Percentiles rank a stretch among this genome's conserved stretches.
phyloP scores from a whole-genome alignment of 2,797 vertebrate genomes.

The Crocodylus rhombifer region DNA sequence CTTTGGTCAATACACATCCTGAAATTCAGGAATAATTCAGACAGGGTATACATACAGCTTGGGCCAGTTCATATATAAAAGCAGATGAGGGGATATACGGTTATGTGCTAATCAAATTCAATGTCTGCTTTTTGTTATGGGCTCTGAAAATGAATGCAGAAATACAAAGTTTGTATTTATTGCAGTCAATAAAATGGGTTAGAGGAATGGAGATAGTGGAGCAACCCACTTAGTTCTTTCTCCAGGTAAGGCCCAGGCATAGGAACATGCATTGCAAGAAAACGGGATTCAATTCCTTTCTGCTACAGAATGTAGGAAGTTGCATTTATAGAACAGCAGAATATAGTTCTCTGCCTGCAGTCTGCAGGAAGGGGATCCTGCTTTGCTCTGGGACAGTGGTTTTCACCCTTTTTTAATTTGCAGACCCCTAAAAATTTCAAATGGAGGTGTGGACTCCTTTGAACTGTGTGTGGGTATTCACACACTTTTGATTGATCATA shows the following conservation, averaged over 20 bases:
- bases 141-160: background rate
- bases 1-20: background rate
- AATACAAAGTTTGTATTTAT: constrained; percentile 8
- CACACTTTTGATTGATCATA: too few relatives aligned
- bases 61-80: background rate
- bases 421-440: too few relatives aligned
- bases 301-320: background rate
- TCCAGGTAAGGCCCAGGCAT: background rate
- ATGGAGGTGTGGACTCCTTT: too few relatives aligned
- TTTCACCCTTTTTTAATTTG: too few relatives aligned
- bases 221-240: background rate
- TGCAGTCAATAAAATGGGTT: constrained; percentile 13
- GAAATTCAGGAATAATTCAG: background rate
- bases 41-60: accelerated
- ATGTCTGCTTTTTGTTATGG: background rate
- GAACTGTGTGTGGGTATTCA: too few relatives aligned
- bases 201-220: background rate
- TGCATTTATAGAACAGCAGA: too few relatives aligned
- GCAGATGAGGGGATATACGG: background rate
- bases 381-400: background rate
- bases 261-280: accelerated
- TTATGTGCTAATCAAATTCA: constrained; percentile 2
- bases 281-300: background rate
- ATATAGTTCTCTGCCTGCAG: background rate
- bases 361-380: background rate